Percentiles rank a stretch among this genome's conserved stretches.
Conservation (phyloP, 2,113 vertebrate species). For the Catharus fuscescens region DNA sequence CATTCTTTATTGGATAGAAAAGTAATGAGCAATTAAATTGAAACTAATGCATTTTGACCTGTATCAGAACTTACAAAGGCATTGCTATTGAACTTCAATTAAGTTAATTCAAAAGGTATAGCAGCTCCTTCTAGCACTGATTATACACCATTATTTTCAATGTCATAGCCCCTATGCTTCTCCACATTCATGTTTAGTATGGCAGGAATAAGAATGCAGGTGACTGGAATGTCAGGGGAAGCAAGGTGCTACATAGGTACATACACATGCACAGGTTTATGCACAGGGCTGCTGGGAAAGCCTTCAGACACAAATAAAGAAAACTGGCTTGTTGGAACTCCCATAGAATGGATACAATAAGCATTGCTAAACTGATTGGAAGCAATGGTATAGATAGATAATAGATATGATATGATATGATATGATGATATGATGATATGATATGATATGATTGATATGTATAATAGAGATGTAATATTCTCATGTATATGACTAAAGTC, state of each 20-base stretch:
- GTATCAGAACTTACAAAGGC: background rate
- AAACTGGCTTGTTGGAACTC: background rate
- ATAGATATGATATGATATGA: too few relatives aligned
- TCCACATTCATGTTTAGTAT: background rate
- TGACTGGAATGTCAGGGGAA: background rate
- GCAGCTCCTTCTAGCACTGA: background rate
- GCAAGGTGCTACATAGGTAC: background rate
- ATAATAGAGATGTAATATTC: background rate
- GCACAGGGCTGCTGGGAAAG: background rate
- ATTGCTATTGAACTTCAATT: background rate
- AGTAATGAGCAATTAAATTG: background rate
- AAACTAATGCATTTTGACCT: background rate
- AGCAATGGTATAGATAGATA: background rate
- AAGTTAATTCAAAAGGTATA: background rate
- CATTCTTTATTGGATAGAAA: background rate
- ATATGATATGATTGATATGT: too few relatives aligned
- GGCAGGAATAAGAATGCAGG: background rate
- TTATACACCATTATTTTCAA: background rate
- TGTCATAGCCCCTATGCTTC: background rate
- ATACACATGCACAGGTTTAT: background rate
- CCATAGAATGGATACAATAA: background rate
- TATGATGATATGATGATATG: too few relatives aligned
- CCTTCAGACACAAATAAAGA: background rate
- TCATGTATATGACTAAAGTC: background rate
- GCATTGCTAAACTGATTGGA: background rate